Base-by-base conservation (phyloP, 2,888 invertebrate species). In the Thera obeliscata region DNA sequence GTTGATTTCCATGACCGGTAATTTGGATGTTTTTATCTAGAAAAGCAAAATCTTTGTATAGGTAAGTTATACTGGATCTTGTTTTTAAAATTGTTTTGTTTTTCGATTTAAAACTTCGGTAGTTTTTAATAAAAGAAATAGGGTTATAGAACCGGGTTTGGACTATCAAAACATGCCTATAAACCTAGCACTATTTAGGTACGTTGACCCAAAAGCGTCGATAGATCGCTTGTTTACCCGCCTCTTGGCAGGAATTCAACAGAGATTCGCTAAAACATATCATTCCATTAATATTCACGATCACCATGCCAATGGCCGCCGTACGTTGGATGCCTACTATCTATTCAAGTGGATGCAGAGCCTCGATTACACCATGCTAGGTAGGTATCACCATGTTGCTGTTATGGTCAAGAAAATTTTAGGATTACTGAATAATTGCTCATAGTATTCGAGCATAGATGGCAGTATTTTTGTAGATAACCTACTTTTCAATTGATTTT, bases 261-360 rank as follows among this genome's bases (percentile, higher is more conserved):
- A 81, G 79, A 84, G 81, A 84, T 83, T 78, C 78, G 78, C 81
- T 84, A 82, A 81, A 84, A 83, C 81, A 84, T 82, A 84, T 83
- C 81, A 81, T 83, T 81, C 80, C 82, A 86, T 88, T 89, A 87
- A 84, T 87, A 89, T 89, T 87, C 87, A 83, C 78, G 79, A 76
- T 72, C 74, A 74, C 78, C n/a, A n/a, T 84, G 87, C 87, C 86
- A 89, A 88, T 79, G 72, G 69, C 73, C 74, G 72, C 73, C 75
- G 73, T 73, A 65, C 74, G 78, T 78, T 77, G 74, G 77, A 81
- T 78, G 76, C 68, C 64, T 70, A 61, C 68, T 71, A 82, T 82
- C 76, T 64, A 72, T 75, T 71, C 67, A 74, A 72, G 69, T 61
- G 63, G 64, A 64, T 60, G 50, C 36, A 52, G 48, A 66, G 49